Conservation (phyloP, 1,140 invertebrate species). For the Oncopodura yosiiana region DNA sequence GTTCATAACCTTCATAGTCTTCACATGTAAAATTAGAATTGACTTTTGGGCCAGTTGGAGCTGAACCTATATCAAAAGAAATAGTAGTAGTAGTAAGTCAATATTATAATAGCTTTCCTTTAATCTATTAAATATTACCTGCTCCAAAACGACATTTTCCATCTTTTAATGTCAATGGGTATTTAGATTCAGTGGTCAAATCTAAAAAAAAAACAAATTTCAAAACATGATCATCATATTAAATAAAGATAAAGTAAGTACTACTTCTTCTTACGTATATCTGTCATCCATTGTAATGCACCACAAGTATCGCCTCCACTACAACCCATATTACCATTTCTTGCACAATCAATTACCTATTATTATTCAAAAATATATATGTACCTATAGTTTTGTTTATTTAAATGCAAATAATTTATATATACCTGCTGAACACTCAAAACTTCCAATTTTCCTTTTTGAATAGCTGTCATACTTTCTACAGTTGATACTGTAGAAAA, state of each 20-base stretch:
- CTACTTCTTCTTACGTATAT: too few relatives aligned
- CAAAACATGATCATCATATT: too few relatives aligned
- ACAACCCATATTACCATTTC: conserved; percentile 62
- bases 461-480: conserved; percentile 65
- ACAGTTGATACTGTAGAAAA: conserved; percentile 66
- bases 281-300: conserved; percentile 60
- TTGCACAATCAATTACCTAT: conserved; percentile 71
- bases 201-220: too few relatives aligned
- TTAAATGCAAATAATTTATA: conserved; percentile 9
- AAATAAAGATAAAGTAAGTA: too few relatives aligned
- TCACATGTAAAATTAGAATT: conserved; percentile 44
- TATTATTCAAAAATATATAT: background rate
- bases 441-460: conserved; percentile 48
- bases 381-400: background rate
- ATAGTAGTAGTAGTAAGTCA: too few relatives aligned
- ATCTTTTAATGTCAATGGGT: conserved; percentile 54
- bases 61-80: too few relatives aligned
- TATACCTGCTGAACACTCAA: conserved; percentile 65
- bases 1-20: conserved; percentile 52
- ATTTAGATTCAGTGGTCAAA: conserved; percentile 51
- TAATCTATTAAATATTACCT: too few relatives aligned
- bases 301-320: conserved; percentile 68
- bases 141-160: conserved; percentile 47
- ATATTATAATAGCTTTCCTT: too few relatives aligned
- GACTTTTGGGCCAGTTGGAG: conserved; percentile 36